phyloP scores from a whole-genome alignment of 2,888 invertebrate genomes.

The Tinea pellionella region DNA sequence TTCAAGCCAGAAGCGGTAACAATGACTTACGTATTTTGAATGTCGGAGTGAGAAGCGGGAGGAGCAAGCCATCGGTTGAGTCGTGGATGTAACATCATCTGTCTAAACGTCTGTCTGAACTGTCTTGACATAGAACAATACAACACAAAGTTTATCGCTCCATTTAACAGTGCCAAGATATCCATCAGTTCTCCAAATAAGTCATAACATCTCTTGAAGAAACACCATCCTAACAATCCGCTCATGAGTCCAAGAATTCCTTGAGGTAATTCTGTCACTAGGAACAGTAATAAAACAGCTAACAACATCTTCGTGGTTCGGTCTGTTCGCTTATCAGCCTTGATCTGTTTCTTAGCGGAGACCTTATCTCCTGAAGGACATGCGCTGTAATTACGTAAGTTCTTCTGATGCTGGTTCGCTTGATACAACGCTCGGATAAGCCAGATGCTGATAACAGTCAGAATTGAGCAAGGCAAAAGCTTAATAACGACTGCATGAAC shows the following conservation, averaged over 20 bases:
- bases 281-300: slow-evolving; percentile 86
- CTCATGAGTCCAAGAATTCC: slow-evolving; percentile 79
- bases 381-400: slow-evolving; percentile 73
- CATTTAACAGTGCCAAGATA: slow-evolving; percentile 88
- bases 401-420: slow-evolving; percentile 80
- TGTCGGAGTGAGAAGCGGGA: slow-evolving; percentile 69
- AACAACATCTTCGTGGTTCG: slow-evolving; percentile 91
- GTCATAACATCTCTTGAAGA: slow-evolving; percentile 84
- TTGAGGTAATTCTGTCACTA: slow-evolving; percentile 91
- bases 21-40: slow-evolving; percentile 72
- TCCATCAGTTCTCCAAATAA: slow-evolving; percentile 90
- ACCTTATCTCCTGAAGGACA: slow-evolving; percentile 61
- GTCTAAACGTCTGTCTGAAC: slow-evolving; percentile 84
- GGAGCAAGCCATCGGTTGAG: slow-evolving; percentile 71
- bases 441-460: slow-evolving; percentile 79
- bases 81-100: slow-evolving; percentile 76
- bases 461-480: slow-evolving; percentile 80
- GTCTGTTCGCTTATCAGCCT: slow-evolving; percentile 81
- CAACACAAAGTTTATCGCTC: slow-evolving; percentile 92
- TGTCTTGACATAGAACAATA: slow-evolving; percentile 96
- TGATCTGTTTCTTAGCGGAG: slow-evolving; percentile 55
- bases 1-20: neutral
- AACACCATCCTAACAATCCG: slow-evolving; percentile 74
- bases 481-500: slow-evolving; percentile 84
- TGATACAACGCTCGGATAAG: slow-evolving; percentile 78